Evolutionary conservation across 2,797 vertebrate species (phyloP), one percentile per base, ranked within the genome.

Genomic region (Galago senegalensis): DNA sequence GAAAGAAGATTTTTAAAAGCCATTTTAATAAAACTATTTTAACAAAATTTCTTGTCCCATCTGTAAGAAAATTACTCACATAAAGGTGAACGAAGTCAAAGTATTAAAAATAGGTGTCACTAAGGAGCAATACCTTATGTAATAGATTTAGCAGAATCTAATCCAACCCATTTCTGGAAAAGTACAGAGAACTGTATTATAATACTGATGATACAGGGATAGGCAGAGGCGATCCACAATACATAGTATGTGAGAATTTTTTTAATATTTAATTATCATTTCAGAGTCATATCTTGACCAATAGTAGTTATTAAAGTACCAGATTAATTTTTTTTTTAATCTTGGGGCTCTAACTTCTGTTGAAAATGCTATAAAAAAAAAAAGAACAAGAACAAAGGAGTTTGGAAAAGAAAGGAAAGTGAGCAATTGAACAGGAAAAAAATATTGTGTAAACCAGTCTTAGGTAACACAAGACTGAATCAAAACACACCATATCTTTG

Each of bases 111-210:
- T 75, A 58, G n/a, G 18, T 58, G 21, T 69, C 43, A 25, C 63
- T 73, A 49, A 93, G 37, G 40, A 84, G 13, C 2, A 83, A 69
- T 23, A 91, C 29, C 31, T 75, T 40, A 11, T 58, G 67, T 65
- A 82, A 53, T 21, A 88, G 18, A 67, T 31, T 82, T 67, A 75
- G 58, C 14, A 94, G n/a, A 87, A 94, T 87, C 93, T 90, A 84
- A 75, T 83, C 72, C 18, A 61, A 53, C 75, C 25, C 5, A 46
- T 56, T 69, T 85, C 31, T 61, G 7, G 9, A n/a, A 10, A 90
- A 91, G 73, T 46, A 79, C 2, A 90, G 31, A 75, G 16, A 21
- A 84, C 7, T 0, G 37, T 8, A 83, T 73, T 65, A 53, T 40
- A 79, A 61, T 14, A 69, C 18, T 85, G 49, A 85, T 85, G 58